Percentiles rank a stretch among this genome's conserved stretches.
phyloP scores from a whole-genome alignment of 2,113 vertebrate species.

The Pseudopipra pipra region DNA sequence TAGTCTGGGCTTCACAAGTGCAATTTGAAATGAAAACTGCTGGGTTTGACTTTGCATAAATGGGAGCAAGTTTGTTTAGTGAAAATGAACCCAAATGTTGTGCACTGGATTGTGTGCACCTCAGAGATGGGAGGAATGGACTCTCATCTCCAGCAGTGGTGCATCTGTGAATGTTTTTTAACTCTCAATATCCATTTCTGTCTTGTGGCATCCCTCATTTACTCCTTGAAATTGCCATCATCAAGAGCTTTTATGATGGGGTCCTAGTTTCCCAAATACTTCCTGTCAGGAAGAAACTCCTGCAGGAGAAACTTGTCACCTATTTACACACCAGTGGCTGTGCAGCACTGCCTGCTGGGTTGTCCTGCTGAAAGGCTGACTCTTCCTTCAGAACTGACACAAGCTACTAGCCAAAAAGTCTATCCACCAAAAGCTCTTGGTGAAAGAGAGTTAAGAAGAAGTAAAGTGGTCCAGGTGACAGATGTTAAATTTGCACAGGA shows the following conservation, averaged over 20 bases:
- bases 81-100: not conserved
- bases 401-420: not conserved
- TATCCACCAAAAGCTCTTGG: not conserved
- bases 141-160: not conserved
- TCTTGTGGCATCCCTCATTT: not conserved
- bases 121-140: not conserved
- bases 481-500: not conserved
- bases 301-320: not conserved
- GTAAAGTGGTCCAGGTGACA: not conserved
- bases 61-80: not conserved
- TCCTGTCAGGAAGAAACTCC: not conserved
- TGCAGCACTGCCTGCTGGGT: not conserved
- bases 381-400: not conserved
- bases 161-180: not conserved
- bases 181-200: not conserved
- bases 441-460: not conserved
- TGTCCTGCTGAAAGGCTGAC: not conserved
- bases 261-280: not conserved
- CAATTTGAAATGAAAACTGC: slow-evolving; percentile 20
- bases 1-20: slow-evolving; percentile 15
- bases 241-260: not conserved
- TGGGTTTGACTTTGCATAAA: not conserved
- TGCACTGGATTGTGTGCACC: not conserved
- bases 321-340: not conserved
- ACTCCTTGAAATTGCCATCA: not conserved